phyloP scores from a whole-genome alignment of 1,140 invertebrate genomes.

The Sinonovacula constricta region DNA sequence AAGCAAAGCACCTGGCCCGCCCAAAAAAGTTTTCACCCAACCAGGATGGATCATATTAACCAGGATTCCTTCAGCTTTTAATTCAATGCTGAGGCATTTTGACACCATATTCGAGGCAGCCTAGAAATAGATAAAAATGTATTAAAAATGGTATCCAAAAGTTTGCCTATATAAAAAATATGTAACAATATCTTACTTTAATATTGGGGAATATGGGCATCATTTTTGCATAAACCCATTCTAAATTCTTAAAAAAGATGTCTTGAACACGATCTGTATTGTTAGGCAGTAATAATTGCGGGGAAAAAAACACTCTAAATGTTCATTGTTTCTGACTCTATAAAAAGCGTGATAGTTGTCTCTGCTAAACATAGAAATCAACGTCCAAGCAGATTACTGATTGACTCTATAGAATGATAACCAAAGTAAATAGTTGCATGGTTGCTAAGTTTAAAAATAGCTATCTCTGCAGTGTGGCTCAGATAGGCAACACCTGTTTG shows the following conservation, averaged over 20 bases:
- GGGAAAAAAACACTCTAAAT: not conserved
- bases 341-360: not conserved
- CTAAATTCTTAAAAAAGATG: not conserved
- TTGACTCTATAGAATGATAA: not conserved
- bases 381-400: not conserved
- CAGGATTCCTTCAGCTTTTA: constrained; percentile 87
- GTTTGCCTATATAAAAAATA: too few relatives aligned
- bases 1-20: constrained; percentile 84
- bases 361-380: too few relatives aligned
- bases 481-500: too few relatives aligned
- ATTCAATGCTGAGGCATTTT: constrained; percentile 89
- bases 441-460: too few relatives aligned
- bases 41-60: constrained; percentile 90
- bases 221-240: too few relatives aligned
- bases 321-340: not conserved
- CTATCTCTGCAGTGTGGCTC: too few relatives aligned
- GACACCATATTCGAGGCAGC: constrained; percentile 93
- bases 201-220: too few relatives aligned
- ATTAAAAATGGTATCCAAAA: too few relatives aligned
- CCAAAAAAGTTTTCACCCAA: constrained; percentile 95
- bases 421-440: not conserved
- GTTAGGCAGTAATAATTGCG: not conserved
- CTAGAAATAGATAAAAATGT: constrained; percentile 80
- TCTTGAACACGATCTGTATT: too few relatives aligned
- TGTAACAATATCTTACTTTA: too few relatives aligned